Conservation (phyloP, 2,797 vertebrate genomes). For the Loriculus beryllinus region DNA sequence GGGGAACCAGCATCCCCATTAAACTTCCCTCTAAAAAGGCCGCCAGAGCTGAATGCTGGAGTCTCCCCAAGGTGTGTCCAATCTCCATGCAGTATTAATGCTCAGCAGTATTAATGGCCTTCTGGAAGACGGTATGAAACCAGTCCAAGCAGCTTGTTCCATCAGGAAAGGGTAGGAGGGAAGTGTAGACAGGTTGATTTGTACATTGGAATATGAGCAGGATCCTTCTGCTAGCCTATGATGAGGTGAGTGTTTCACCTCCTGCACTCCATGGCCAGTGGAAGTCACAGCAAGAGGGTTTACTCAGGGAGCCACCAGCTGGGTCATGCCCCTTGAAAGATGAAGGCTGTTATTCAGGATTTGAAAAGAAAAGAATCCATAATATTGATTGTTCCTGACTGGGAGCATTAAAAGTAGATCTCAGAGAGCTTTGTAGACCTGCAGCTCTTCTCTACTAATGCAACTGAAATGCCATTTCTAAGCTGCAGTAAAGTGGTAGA, state of each 20-base stretch:
- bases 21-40: not conserved
- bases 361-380: not conserved
- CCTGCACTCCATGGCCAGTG: not conserved
- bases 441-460: not conserved
- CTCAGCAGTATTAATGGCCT: not conserved
- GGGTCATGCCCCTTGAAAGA: not conserved
- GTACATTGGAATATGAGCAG: not conserved
- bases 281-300: not conserved
- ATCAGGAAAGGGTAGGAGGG: not conserved
- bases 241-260: not conserved
- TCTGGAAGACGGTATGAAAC: not conserved
- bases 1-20: not conserved
- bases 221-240: not conserved
- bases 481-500: not conserved
- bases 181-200: not conserved
- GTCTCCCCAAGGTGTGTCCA: not conserved
- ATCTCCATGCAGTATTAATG: not conserved
- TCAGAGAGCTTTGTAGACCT: not conserved
- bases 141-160: not conserved
- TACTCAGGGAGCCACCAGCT: not conserved
- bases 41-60: not conserved
- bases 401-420: not conserved
- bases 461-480: not conserved
- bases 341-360: not conserved
- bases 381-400: not conserved